These are phyloP conservation scores for Empis stercorea DNA, from an alignment of 2,888 invertebrate genomes.

Conservation along the genomic window DNA sequence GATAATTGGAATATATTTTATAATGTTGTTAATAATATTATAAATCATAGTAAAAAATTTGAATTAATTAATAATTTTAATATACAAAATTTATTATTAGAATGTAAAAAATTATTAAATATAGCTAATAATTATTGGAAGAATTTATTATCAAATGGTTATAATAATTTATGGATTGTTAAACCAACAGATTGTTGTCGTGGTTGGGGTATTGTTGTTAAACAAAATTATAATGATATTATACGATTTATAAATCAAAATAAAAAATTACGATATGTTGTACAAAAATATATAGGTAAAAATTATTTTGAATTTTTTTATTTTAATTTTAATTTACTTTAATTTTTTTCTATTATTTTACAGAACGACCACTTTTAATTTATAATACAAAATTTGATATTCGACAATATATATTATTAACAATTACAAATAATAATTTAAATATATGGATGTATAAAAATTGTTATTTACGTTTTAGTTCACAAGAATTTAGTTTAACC, in stretches of 20 bases:
- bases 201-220: conserved; percentile 33
- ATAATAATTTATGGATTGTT: conserved; percentile 71
- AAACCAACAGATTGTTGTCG: conserved; percentile 61
- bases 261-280: not conserved
- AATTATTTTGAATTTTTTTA: no score
- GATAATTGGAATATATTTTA: not conserved
- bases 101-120: not conserved
- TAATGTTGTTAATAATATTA: not conserved
- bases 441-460: conserved; percentile 79
- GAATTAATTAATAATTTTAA: not conserved
- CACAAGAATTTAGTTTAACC: conserved; percentile 61
- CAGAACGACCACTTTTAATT: conserved; percentile 69
- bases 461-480: conserved; percentile 77
- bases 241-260: not conserved
- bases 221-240: not conserved
- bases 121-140: conserved; percentile 43
- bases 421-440: conserved; percentile 57
- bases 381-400: conserved; percentile 85
- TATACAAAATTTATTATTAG: no score
- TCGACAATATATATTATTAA: conserved; percentile 70
- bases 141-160: conserved; percentile 55
- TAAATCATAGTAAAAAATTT: not conserved
- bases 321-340: no score
- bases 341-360: no score
- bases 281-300: not conserved